Base-by-base conservation (phyloP, 2,797 vertebrate species). In the Orientallactaga sibirica region DNA sequence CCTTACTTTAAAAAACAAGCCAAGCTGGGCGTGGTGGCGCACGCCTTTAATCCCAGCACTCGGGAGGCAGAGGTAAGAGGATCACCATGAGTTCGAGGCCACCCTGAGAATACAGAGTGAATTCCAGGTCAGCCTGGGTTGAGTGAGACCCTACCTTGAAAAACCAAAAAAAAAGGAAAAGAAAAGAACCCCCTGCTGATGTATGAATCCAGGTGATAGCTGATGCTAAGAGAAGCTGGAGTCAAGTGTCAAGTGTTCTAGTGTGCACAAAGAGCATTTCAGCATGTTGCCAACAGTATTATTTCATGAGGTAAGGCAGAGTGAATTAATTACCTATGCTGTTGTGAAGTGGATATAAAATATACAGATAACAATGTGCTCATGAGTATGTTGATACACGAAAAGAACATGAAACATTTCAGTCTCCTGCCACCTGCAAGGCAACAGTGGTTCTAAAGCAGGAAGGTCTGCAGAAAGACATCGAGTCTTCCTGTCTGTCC, bases 351-450 rank as follows among this genome's bases (percentile, higher is more conserved):
- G 3, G 14, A 64, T 37, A 62, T n/a, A 66, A 77, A 61, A 68
- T 73, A 79, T 4, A 86, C 4, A 87, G 55, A 75, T 15, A 22
- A 10, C 20, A 33, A n/a, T 37, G 24, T 67, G 79, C 61, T 58
- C 76, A 86, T 88, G 86, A 85, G 86, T 7, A 4, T 33, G 61
- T 20, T 73, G 22, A 11, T 68, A 75, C 12, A 48, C 18, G 55
- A 93, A 14, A 81, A 55, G 29, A 88, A 85, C 70, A 74, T 9
- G 41, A 93, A 88, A 89, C 91, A 4, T 12, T 29, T 20, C 41
- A 61, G 27, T 78, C 74, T 18, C 29, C 71, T 74, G 80, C 24
- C 7, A 4, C 4, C 58, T 70, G 48, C 12, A 70, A 82, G 43
- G 67, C n/a, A 43, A 52, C 19, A n/a, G 33, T 15, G 25, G 55